Conservation (phyloP, 2,797 vertebrate species). For the Hyperoplus lanceolatus region DNA sequence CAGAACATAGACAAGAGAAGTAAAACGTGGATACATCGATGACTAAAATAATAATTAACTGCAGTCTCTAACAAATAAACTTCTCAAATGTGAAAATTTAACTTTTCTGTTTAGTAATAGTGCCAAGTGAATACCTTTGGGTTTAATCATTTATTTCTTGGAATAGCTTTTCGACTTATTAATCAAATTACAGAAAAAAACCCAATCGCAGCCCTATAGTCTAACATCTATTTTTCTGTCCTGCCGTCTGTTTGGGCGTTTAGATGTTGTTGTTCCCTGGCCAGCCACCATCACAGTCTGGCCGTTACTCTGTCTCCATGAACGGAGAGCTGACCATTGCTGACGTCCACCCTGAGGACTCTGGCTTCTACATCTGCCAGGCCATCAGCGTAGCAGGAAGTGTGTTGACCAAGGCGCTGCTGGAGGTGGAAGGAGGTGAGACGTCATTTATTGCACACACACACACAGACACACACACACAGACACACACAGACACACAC, state of each 20-base stretch:
- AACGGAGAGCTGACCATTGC: conserved; percentile 91
- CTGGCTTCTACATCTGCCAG: conserved; percentile 96
- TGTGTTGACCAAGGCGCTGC: conserved; percentile 89
- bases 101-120: neutral
- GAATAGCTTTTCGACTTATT: neutral
- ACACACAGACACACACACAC: no score
- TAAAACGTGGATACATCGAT: neutral
- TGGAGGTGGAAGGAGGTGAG: conserved; percentile 92
- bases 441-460: conserved; percentile 1
- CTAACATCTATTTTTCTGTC: neutral
- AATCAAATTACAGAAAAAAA: neutral
- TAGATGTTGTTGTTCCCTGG: conserved; percentile 94
- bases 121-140: neutral
- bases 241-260: conserved; percentile 40
- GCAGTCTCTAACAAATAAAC: neutral
- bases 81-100: neutral
- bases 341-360: conserved; percentile 88
- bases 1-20: neutral
- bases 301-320: conserved; percentile 92
- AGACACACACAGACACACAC: no score
- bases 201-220: neutral
- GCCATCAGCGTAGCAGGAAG: conserved; percentile 97
- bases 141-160: neutral
- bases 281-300: conserved; percentile 87
- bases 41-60: neutral